Percentiles rank a stretch among this genome's conserved stretches.
Conservation (phyloP, 2,113 vertebrate species). For the Xiphophorus maculatus region DNA sequence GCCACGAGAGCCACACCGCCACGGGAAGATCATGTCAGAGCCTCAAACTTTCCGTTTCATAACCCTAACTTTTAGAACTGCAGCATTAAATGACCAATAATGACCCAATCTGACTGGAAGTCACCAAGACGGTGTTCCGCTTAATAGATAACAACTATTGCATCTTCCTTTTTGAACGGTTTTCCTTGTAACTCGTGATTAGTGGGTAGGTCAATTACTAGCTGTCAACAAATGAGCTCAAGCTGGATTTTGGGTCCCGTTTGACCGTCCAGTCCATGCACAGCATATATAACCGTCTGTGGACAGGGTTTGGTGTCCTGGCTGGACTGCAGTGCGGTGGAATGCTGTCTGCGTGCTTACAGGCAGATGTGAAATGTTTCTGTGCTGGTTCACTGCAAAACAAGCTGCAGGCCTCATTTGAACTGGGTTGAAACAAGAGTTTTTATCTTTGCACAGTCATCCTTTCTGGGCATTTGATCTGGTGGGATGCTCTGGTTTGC, state of each 20-base stretch:
- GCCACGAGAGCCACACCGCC: too few relatives aligned
- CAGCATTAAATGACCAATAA: background rate
- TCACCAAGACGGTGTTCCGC: background rate
- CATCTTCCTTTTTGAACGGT: background rate
- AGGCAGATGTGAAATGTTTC: constrained; percentile 12
- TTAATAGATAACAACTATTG: background rate
- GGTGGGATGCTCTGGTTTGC: background rate
- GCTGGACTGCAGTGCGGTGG: constrained; percentile 34
- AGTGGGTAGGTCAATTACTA: too few relatives aligned
- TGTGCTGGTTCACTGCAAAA: constrained; percentile 44
- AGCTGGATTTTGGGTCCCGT: background rate
- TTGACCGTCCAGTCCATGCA: background rate
- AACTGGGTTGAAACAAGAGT: background rate
- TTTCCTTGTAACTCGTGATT: background rate
- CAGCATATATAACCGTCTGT: background rate
- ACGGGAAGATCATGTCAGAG: too few relatives aligned
- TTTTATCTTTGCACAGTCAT: background rate
- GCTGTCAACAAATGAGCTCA: background rate
- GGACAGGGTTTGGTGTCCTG: background rate
- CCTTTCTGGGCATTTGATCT: background rate
- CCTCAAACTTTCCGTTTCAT: too few relatives aligned
- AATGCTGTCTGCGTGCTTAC: constrained; percentile 41
- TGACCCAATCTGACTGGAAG: background rate
- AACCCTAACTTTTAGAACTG: background rate
- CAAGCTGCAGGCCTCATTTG: constrained; percentile 51